Base-by-base conservation (phyloP, 2,113 vertebrate species). In the Stercorarius parasiticus region DNA sequence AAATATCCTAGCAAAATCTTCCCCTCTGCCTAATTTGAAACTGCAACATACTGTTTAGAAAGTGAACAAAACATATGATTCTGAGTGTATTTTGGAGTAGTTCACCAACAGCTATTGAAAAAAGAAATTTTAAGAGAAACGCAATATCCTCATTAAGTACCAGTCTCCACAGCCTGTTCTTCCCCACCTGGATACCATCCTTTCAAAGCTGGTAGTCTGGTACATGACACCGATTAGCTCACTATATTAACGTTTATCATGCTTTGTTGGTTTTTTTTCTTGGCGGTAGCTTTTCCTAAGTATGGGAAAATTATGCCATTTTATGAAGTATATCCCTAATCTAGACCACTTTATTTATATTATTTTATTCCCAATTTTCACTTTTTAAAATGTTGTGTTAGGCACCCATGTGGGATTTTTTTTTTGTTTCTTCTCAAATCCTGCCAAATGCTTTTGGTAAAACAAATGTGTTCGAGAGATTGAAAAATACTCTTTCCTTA, bases 201-300 rank as follows among this genome's bases (percentile, higher is more conserved):
- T 62, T 91, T 86, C 80, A 89, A 67, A 91, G 49, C 92, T 84
- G 61, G 36, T 64, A 77, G 43, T 52, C 78, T 90, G 86, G 15
- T 92, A 67, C 42, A 19, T 59, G 90, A 87, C 95, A 81, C 26
- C 61, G 94, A 94, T 94, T 65, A 86, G 71, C 76, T 94, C 82
- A 47, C 45, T 69, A 17, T 58, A 59, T 69, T 95, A 92, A 91
- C 4, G 11, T 93, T 95, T 96, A 82, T 5, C 36, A 81, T 49
- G 84, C 81, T 97, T 90, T 79, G 72, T 95, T 94, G 32, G 64
- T 88, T 88, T 82, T 86, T 90, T 36, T 80, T 83, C 59, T 91
- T 83, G 73, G 40, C 5, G 0, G 40, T 62, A 91, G 73, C 32
- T 27, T 86, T 94, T 88, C n/a, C 38, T 49, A 86, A 87, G 55